Conservation (phyloP, 2,888 invertebrate genomes). For the Palloptera scutellata region DNA sequence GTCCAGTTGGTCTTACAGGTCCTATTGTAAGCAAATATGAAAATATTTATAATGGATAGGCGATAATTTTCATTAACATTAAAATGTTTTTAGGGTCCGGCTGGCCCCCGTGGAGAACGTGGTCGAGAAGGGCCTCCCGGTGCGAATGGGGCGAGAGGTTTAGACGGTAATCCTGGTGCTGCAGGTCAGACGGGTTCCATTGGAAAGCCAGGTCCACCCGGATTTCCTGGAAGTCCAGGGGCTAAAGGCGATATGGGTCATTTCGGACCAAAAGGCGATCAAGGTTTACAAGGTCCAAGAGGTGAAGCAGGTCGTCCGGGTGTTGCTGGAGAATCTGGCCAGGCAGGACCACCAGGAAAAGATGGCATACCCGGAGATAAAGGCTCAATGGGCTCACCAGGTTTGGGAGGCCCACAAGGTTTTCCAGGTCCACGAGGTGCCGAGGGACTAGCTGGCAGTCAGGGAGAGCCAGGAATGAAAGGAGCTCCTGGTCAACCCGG, state of each 20-base stretch:
- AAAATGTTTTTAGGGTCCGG: slow-evolving; percentile 70
- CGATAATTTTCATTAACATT: not conserved
- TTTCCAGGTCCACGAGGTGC: slow-evolving; percentile 83
- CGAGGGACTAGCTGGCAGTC: slow-evolving; percentile 77
- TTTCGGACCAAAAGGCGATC: slow-evolving; percentile 80
- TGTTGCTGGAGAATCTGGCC: slow-evolving; percentile 78
- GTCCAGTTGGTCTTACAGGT: slow-evolving; percentile 75
- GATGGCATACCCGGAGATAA: slow-evolving; percentile 85
- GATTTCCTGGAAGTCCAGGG: slow-evolving; percentile 82
- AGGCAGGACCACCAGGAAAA: slow-evolving; percentile 78
- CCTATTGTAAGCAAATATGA: slow-evolving; percentile 52
- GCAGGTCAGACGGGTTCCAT: slow-evolving; percentile 73
- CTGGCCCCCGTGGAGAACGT: slow-evolving; percentile 83
- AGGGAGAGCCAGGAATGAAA: slow-evolving; percentile 78
- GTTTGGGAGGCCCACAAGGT: slow-evolving; percentile 80
- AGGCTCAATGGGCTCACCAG: slow-evolving; percentile 76
- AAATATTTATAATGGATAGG: not conserved
- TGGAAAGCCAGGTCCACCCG: slow-evolving; percentile 85
- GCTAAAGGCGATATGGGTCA: slow-evolving; percentile 81
- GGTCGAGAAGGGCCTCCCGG: slow-evolving; percentile 85
- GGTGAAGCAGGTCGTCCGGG: slow-evolving; percentile 85
- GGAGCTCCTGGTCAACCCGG: slow-evolving; percentile 79
- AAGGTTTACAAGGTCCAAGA: slow-evolving; percentile 81
- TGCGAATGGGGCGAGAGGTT: slow-evolving; percentile 78
- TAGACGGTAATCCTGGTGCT: slow-evolving; percentile 80